Base-by-base conservation (phyloP, 2,113 vertebrate genomes). In the Syngnathus typhle region DNA sequence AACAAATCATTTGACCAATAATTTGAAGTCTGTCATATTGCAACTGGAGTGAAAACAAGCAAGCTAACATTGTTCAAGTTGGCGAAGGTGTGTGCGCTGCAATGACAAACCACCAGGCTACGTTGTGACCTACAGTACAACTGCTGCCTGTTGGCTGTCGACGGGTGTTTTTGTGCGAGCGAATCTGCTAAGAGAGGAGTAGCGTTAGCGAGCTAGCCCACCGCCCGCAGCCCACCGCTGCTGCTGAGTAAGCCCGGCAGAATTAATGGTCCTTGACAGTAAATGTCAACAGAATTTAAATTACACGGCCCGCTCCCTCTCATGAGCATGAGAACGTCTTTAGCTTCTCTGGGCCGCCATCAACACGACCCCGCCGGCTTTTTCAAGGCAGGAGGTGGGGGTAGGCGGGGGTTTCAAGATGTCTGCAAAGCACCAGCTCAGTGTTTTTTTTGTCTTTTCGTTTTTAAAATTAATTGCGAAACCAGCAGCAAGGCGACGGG, bases 201-300 rank as follows among this genome's bases (percentile, higher is more conserved):
- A 85, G 77, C 60, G 60, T 43, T 61, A 79, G 79, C 79, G 63
- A 78, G 85, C 74, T 79, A 82, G 60, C 60, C 70, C 72, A 65
- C 71, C 82, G 81, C 89, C 88, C 4, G 70, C 67, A 82, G 90
- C 85, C 83, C 55, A 58, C 55, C 65, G 60, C 74, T 82, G 83
- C 73, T 91, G 90, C 90, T 92, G 91, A 92, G 87, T 91, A 90
- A 91, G 89, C 84, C 89, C 71, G 64, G 80, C 85, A 79, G 87
- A 87, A 84, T 88, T 92, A 92, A 92, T 88, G 80, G 84, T 85
- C 80, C 84, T 85, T 91, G 91, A 92, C 91, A 92, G 89, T 88
- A 89, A 91, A 92, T 92, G 91, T 92, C 90, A 92, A 91, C 89
- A 89, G 90, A 89, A 91, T 92, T 92, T 89, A 92, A 90, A 91